phyloP scores from a whole-genome alignment of 2,888 invertebrate genomes.

The Agrypnus murinus region DNA sequence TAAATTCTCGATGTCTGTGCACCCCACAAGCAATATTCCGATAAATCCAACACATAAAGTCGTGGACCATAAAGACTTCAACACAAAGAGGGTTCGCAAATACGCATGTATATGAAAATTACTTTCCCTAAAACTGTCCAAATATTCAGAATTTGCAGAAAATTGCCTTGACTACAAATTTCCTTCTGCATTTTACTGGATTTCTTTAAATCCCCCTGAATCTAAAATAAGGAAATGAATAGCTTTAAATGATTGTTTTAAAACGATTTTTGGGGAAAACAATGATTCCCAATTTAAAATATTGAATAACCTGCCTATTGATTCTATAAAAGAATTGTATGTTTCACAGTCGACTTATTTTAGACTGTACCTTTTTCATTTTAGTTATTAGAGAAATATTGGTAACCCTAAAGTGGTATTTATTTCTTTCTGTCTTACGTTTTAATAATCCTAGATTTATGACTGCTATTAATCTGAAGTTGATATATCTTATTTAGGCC shows the following conservation, averaged over 20 bases:
- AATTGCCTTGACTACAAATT: constrained; percentile 21
- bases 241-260: not conserved
- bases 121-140: constrained; percentile 20
- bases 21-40: constrained; percentile 36
- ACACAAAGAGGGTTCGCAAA: constrained; percentile 33
- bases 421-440: no score
- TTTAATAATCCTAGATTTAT: no score
- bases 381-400: no score
- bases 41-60: constrained; percentile 34
- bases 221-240: constrained; percentile 5
- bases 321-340: no score
- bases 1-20: constrained; percentile 24
- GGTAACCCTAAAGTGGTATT: no score
- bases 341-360: no score
- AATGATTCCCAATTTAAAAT: not conserved
- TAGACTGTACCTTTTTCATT: no score
- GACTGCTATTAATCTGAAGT: no score
- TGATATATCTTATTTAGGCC: no score
- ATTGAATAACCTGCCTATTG: no score
- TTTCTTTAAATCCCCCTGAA: constrained; percentile 2
- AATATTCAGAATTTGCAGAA: constrained; percentile 20
- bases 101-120: constrained; percentile 20
- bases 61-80: constrained; percentile 35
- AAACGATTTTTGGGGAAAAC: constrained; percentile 5
- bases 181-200: not conserved